Evolutionary conservation across 1,140 invertebrate genomes (phyloP), one percentile per base, ranked within the genome.

Genomic region (Latrodectus geometricus): DNA sequence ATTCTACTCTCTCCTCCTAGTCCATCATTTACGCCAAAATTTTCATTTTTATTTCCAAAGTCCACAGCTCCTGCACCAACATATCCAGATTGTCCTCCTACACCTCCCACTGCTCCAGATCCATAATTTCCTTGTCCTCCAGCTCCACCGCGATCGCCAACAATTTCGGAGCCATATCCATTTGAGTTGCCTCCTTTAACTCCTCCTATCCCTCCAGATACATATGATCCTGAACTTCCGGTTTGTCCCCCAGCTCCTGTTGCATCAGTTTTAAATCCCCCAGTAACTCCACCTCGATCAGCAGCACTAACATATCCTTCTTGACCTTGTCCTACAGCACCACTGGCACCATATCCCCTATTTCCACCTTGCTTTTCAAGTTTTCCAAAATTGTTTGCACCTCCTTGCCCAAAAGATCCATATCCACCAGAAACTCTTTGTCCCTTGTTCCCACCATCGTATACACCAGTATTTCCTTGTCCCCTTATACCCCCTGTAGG

Each of bases 301-400:
- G 68, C 79, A 23, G 48, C 68, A 35, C 5, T 35, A 70, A 17
- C 78, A 80, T 23, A 52, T 8, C 49, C 78, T 50, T 14, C 49
- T 35, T 48, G 65, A 0, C 20, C 78, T 61, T 61, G 54, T 3
- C 54, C 54, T 14, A 1, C 54, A 14, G 11, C 11, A 56, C 78
- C 54, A 35, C 1, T 5, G 17, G 54, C 54, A 14, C 78, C 78
- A 15, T 70, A 70, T 80, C 78, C 65, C 70, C 78, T 66, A 35
- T 17, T 23, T 48, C 75, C 76, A n/a, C 56, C 52, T 49, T 17
- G 11, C 8, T 54, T 54, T 35, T 8, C n/a, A 14, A 2, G 4
- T 69, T 11, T 11, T 9, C 9, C 11, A 69, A 11, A 2, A 69
- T 11, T 9, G 35, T 3, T 21, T 72, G 20, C 20, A 0, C 9